These are phyloP conservation scores for Nudaria mundana DNA, from an alignment of 2,888 invertebrate genomes.

Conservation along the genomic window DNA sequence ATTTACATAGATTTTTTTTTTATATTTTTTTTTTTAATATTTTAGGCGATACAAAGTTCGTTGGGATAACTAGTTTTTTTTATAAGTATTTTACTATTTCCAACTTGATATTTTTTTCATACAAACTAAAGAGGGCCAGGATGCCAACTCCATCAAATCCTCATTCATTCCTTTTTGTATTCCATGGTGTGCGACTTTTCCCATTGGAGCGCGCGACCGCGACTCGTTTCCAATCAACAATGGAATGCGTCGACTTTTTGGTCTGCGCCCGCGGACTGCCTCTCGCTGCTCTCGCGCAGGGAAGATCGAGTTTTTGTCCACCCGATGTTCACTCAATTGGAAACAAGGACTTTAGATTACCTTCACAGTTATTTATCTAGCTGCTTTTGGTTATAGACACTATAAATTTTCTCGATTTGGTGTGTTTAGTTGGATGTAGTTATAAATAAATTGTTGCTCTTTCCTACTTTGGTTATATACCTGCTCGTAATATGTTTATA, in stretches of 20 bases:
- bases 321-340: conserved; percentile 49
- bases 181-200: conserved; percentile 59
- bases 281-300: conserved; percentile 35
- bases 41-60: no score
- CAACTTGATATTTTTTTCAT: no score
- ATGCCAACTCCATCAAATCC: conserved; percentile 48
- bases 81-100: no score
- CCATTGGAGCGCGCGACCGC: conserved; percentile 63
- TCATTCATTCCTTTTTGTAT: conserved; percentile 38
- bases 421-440: no score
- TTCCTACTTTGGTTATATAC: no score
- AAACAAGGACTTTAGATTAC: conserved; percentile 48
- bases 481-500: no score
- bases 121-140: no score
- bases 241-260: conserved; percentile 74
- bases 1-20: no score
- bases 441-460: no score
- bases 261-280: conserved; percentile 47
- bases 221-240: conserved; percentile 76
- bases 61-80: no score
- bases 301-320: conserved; percentile 63
- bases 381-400: conserved; percentile 17
- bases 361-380: conserved; percentile 44
- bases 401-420: background rate
- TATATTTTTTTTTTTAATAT: no score